Percentiles rank a stretch among this genome's conserved stretches.
phyloP scores from a whole-genome alignment of 2,797 vertebrate genomes.

The Pipistrellus pipistrellus region DNA sequence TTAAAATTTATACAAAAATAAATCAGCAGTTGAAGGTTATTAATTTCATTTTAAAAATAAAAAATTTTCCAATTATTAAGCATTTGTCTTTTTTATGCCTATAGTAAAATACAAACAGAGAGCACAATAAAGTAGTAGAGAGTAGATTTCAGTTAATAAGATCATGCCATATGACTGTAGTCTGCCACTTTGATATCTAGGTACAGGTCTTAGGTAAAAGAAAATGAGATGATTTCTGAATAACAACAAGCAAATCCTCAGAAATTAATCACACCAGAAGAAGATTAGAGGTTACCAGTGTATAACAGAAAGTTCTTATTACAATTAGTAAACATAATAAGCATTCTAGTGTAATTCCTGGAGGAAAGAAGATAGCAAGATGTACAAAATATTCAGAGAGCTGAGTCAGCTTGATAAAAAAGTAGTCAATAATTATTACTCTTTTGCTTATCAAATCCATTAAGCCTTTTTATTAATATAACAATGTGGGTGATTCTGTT shows the following conservation, averaged over 20 bases:
- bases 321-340: neutral
- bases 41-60: slow-evolving; percentile 30
- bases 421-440: slow-evolving; percentile 26
- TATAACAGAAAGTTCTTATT: slow-evolving; percentile 2
- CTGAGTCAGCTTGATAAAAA: slow-evolving; percentile 34
- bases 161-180: neutral
- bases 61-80: slow-evolving; percentile 16
- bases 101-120: neutral
- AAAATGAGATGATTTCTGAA: slow-evolving; percentile 15
- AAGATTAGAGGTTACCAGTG: neutral
- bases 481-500: neutral
- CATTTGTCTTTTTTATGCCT: neutral
- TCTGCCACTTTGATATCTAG: neutral
- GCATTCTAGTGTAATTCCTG: neutral
- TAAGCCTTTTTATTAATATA: slow-evolving; percentile 1
- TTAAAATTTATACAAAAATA: slow-evolving; percentile 44
- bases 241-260: slow-evolving; percentile 36
- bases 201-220: neutral
- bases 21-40: neutral
- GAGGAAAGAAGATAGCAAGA: slow-evolving; percentile 6
- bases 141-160: neutral
- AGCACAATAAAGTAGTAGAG: neutral
- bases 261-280: neutral
- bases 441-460: slow-evolving; percentile 43
- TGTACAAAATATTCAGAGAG: neutral